These are phyloP conservation scores for Cantharis nigra DNA, from an alignment of 2,888 invertebrate genomes.

Conservation along the genomic window DNA sequence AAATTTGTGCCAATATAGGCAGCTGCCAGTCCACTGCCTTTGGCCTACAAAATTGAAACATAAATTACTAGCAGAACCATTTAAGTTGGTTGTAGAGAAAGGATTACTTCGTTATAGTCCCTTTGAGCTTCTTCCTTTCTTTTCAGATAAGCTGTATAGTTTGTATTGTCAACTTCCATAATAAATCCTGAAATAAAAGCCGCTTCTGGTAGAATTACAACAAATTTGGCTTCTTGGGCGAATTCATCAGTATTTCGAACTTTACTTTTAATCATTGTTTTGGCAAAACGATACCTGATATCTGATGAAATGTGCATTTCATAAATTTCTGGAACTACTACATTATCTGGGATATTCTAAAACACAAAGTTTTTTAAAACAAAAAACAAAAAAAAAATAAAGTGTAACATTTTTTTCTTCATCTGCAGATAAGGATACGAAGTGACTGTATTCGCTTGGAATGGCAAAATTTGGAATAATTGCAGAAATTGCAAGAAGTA, in stretches of 20 bases:
- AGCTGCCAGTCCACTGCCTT: conserved; percentile 63
- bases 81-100: too few species aligned
- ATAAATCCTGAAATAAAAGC: conserved; percentile 72
- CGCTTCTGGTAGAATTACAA: conserved; percentile 68
- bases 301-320: conserved; percentile 66
- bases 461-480: neutral
- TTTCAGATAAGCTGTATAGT: conserved; percentile 67
- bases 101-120: conserved; percentile 50
- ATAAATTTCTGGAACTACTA: conserved; percentile 56
- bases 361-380: too few species aligned
- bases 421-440: neutral
- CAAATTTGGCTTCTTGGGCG: conserved; percentile 68
- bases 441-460: neutral
- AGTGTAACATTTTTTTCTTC: too few species aligned
- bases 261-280: conserved; percentile 66
- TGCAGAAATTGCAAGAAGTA: neutral
- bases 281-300: conserved; percentile 68
- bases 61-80: neutral
- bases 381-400: too few species aligned
- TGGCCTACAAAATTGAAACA: conserved; percentile 52
- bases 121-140: conserved; percentile 66
- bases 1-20: conserved; percentile 67
- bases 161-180: conserved; percentile 67
- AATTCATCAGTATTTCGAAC: conserved; percentile 64
- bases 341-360: neutral